phyloP scores from a whole-genome alignment of 2,797 vertebrate species.

The Pantherophis vulpinus region DNA sequence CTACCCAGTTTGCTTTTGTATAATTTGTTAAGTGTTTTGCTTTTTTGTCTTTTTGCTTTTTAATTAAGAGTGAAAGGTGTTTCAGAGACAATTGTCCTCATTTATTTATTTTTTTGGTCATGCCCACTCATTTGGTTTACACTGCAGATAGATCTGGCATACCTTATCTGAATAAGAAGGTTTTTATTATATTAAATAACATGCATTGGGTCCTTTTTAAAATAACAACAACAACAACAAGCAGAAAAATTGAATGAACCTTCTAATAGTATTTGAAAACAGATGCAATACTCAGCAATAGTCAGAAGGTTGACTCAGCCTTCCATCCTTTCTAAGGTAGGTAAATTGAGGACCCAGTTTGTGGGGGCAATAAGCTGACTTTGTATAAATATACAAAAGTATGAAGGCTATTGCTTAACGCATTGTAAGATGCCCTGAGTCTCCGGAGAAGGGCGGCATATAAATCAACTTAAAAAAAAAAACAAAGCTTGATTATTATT shows the following conservation, averaged over 20 bases:
- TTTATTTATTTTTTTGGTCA: conserved; percentile 54
- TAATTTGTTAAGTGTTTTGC: conserved; percentile 71
- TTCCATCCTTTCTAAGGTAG: no score
- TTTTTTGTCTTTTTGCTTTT: conserved; percentile 34
- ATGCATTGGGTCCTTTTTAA: conserved; percentile 1
- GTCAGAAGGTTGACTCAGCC: neutral
- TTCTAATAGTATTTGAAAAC: neutral
- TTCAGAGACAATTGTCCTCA: conserved; percentile 60
- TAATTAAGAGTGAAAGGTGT: conserved; percentile 52
- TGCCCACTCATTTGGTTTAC: conserved; percentile 48
- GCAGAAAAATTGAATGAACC: conserved; percentile 10
- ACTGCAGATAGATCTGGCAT: conserved; percentile 66
- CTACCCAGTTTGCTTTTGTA: conserved; percentile 81
- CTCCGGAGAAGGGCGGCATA: no score
- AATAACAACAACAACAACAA: conserved; percentile 16
- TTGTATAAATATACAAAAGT: no score
- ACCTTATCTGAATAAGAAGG: conserved; percentile 16
- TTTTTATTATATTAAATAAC: conserved; percentile 24
- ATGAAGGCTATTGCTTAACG: no score
- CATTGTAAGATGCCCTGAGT: no score
- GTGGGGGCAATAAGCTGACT: no score
- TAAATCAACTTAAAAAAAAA: no score
- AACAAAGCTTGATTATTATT: neutral
- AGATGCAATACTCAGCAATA: neutral
- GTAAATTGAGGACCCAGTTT: no score